Base-by-base conservation (phyloP, 1,140 invertebrate genomes). In the Drosophila auraria region DNA sequence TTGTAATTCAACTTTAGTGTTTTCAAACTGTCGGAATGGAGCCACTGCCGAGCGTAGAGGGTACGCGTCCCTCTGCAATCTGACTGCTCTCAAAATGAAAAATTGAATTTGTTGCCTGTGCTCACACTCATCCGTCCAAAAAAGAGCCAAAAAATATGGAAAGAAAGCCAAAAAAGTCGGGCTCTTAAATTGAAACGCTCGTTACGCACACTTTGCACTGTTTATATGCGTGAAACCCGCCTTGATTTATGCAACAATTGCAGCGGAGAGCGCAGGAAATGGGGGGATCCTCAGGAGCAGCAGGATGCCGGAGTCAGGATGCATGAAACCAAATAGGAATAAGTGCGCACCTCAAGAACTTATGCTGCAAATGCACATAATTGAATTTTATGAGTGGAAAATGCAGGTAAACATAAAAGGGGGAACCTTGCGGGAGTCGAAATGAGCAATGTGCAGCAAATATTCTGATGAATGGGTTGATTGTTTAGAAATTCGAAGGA, bases 181-280 rank as follows among this genome's bases (percentile, higher is more conserved):
- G 45, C 70, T 58, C 69, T 63, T 83, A 68, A 74, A 69, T 83
- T 83, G 56, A 83, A 78, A 59, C 59, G 69, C 80, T 82, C 72
- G 72, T 82, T 82, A 82, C 73, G 79, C 73, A 72, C 66, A 82
- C 79, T 81, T 82, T 77, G 60, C 78, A 61, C 50, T 77, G 78
- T 77, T 82, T 80, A 74, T 80, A 62, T 73, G 69, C 75, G 56
- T 51, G 44, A 69, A 69, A 40, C 69, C 71, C 53, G 42, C 14
- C 51, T 63, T 87, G 83, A 87, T 86, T 87, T 86, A 86, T 87
- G 83, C 79, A 72, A 50, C 57, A 71, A 62, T 74, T 72, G 65
- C 65, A 65, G 40, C 17, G 11, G 8, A 33, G 36, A 51, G 20
- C 50, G 25, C 44, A 51, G 27, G 25, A 45, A 33, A 30, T 33